phyloP scores from a whole-genome alignment of 2,113 vertebrate species.

The Sebastes schlegelii region DNA sequence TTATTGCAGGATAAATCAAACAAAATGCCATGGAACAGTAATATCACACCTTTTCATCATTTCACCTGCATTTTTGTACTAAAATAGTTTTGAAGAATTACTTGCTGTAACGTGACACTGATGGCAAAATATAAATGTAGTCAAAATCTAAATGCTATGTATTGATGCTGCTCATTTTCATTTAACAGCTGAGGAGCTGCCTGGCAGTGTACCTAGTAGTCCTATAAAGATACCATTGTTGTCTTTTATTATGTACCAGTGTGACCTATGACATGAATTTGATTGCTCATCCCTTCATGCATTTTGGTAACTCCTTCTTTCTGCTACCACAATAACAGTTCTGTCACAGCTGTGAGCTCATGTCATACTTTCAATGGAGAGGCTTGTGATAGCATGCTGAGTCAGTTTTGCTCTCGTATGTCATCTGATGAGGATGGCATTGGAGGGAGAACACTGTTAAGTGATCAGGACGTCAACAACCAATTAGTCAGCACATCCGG shows the following conservation, averaged over 20 bases:
- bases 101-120: not conserved
- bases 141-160: not conserved
- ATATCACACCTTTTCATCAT: not conserved
- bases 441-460: not conserved
- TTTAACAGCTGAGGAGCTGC: not conserved
- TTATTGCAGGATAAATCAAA: not conserved
- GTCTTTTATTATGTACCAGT: not conserved
- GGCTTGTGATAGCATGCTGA: conserved; percentile 26
- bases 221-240: conserved; percentile 22
- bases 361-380: conserved; percentile 19
- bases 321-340: conserved; percentile 11
- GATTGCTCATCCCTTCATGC: conserved; percentile 14
- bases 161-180: not conserved
- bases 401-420: conserved; percentile 18
- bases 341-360: conserved; percentile 20
- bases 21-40: not conserved
- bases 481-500: conserved; percentile 11
- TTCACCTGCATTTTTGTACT: conserved; percentile 1
- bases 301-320: not conserved
- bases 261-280: conserved; percentile 11
- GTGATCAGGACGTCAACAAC: not conserved
- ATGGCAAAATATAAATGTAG: not conserved
- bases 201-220: not conserved
- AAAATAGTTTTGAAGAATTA: not conserved
- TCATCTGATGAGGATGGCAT: conserved; percentile 25